Conservation (phyloP, 2,888 invertebrate species). For the Adelphocoris suturalis region DNA sequence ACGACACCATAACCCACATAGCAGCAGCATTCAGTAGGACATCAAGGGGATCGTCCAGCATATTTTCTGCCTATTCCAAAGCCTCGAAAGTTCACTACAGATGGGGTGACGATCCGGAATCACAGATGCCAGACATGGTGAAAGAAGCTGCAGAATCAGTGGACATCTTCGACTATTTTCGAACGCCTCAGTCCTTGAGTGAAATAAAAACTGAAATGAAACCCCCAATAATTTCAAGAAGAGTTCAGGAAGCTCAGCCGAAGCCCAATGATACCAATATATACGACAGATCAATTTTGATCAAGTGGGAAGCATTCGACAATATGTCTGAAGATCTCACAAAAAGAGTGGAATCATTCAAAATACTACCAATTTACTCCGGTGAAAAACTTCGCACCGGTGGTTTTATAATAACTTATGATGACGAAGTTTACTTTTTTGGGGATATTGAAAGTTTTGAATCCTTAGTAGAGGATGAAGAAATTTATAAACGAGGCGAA, state of each 20-base stretch:
- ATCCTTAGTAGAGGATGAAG: not conserved
- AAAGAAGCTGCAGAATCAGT: not conserved
- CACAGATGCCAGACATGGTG: not conserved
- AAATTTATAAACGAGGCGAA: not conserved
- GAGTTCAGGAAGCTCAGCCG: not conserved
- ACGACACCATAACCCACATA: not conserved
- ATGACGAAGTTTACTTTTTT: not conserved
- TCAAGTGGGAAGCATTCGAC: not conserved
- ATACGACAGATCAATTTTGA: not conserved
- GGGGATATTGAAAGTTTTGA: not conserved
- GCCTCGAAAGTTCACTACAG: not conserved
- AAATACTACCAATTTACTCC: not conserved
- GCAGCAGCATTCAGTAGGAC: not conserved
- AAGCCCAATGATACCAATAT: no score
- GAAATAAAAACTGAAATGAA: not conserved
- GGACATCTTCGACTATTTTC: slow-evolving; percentile 1
- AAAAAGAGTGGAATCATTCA: not conserved
- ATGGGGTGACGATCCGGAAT: slow-evolving; percentile 18
- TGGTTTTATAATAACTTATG: not conserved
- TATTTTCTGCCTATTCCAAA: not conserved
- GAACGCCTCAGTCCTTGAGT: slow-evolving; percentile 17
- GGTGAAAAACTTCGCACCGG: not conserved
- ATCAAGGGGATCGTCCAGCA: not conserved
- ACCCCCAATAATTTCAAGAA: not conserved
- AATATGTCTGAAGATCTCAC: not conserved